Percentiles rank a stretch among this genome's conserved stretches.
Evolutionary conservation across 2,113 vertebrate species (phyloP).

Genomic region (Pogonocichla stellata): DNA sequence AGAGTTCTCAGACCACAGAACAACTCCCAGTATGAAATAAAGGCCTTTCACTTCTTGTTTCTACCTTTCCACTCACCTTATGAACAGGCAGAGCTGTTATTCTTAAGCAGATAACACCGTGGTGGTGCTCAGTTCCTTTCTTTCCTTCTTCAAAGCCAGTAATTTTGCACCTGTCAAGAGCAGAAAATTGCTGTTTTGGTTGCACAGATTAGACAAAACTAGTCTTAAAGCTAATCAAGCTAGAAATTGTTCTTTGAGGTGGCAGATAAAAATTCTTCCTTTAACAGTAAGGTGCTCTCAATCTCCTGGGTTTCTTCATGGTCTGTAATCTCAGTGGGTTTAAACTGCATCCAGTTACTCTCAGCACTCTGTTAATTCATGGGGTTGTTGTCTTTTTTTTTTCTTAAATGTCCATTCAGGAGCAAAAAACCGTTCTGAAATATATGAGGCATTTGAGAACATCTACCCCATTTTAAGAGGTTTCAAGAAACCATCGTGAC

Average conservation of each 20-base stretch:
- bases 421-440: conserved; percentile 92
- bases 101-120: background rate
- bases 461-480: conserved; percentile 95
- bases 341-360: background rate
- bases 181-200: background rate
- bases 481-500: conserved; percentile 82
- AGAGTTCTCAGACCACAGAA: background rate
- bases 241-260: background rate
- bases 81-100: background rate
- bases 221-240: background rate
- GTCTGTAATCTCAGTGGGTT: background rate
- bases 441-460: conserved; percentile 97
- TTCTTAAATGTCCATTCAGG: conserved; percentile 71
- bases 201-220: background rate
- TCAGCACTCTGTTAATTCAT: background rate
- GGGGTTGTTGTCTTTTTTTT: fast-evolving
- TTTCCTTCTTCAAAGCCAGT: background rate
- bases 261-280: background rate
- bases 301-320: background rate
- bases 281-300: background rate
- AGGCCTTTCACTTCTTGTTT: background rate
- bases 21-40: background rate
- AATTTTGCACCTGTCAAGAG: background rate
- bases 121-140: background rate
- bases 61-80: background rate